Percentiles rank a stretch among this genome's conserved stretches.
phyloP scores from a whole-genome alignment of 1,140 invertebrate species.

The Lethrus apterus region DNA sequence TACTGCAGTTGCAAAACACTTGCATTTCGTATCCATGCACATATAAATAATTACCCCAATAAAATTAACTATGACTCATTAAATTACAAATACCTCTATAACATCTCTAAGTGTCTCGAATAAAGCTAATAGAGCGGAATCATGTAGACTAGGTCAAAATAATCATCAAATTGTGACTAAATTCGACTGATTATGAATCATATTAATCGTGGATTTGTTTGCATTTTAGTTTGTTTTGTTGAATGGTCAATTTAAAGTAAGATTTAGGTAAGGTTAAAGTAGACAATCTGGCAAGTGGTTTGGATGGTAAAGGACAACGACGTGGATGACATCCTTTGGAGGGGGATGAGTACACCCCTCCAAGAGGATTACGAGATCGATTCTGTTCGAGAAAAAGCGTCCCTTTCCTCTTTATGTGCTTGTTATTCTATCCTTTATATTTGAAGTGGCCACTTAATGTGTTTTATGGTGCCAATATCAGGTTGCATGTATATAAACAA shows the following conservation, averaged over 20 bases:
- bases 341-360: constrained; percentile 21
- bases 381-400: constrained; percentile 28
- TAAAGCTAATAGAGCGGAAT: not conserved
- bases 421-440: constrained; percentile 34
- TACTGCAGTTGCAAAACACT: too few species aligned
- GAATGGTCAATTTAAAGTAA: constrained; percentile 16
- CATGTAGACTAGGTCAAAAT: too few species aligned
- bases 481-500: constrained; percentile 28
- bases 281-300: constrained; percentile 16
- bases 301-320: constrained; percentile 12
- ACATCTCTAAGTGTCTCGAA: not conserved
- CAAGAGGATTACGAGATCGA: constrained; percentile 30
- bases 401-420: constrained; percentile 30
- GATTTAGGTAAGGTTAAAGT: constrained; percentile 11
- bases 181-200: not conserved
- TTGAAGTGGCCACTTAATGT: constrained; percentile 33
- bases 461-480: constrained; percentile 31
- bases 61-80: constrained; percentile 10
- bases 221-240: not conserved
- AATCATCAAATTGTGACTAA: not conserved
- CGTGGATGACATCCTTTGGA: constrained; percentile 6
- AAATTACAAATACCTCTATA: constrained; percentile 9
- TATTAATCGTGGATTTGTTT: not conserved
- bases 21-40: too few species aligned
- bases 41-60: constrained; percentile 11